Evolutionary conservation across 2,113 vertebrate genomes (phyloP), one percentile per base, ranked within the genome.

Genomic region (Pelmatolapia mariae): DNA sequence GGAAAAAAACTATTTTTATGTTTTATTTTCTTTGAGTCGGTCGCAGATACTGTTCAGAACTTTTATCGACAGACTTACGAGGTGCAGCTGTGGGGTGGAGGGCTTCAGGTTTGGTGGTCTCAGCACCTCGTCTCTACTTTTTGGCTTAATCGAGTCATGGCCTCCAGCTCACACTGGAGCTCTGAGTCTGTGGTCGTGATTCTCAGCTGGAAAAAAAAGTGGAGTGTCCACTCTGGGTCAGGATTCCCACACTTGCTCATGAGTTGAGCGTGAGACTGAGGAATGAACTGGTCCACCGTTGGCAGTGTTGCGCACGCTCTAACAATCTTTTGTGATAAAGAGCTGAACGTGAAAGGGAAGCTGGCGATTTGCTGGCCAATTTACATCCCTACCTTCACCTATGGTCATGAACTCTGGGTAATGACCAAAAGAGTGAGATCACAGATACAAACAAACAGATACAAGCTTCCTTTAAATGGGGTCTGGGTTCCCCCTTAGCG

Each of bases 21-120:
- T 18, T 73, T 45, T 16, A 18, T 0, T 45, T 26, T 0, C 22
- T 18, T 45, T 73, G 38, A 73, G 24, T 73, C 2, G 0, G 40
- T 73, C 0, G 4, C 68, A 18, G 11, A 43, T 26, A 10, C 40
- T 73, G 68, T 73, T 71, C n/a, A 43, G n/a, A 71, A 43, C 66
- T 73, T 73, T 73, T 45, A 45, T 26, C 0, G 40, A 29, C 13
- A 47, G 40, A 73, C 15, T 73, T 68, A 11, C 6, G 2, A 45
- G 15, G 22, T 29, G 15, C 24, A 47, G 68, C 40, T 12, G 15
- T 47, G 9, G 68, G 38, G 68, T 73, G 68, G 9, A 47, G 24
- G 68, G 40, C 13, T 18, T 45, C 40, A 16, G 38, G 5, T 10
- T 26, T 26, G 38, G 38, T 73, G 68, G 8, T 73, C 68, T 26